Percentiles rank a stretch among this genome's conserved stretches.
phyloP scores from a whole-genome alignment of 2,888 invertebrate genomes.

The Zhuqinia jingwanae region DNA sequence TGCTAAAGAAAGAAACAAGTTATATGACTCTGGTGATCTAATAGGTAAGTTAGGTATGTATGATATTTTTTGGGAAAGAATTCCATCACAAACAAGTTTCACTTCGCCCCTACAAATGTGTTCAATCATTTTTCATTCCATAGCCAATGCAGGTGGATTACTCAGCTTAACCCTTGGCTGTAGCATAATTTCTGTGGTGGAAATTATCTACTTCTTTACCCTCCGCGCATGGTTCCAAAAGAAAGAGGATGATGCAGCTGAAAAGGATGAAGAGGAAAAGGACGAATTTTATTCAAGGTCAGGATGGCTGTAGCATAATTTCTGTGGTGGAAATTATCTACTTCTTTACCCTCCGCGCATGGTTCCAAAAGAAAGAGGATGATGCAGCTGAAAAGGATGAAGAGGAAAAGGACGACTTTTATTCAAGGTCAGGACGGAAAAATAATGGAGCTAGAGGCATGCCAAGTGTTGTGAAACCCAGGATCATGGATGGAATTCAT shows the following conservation, averaged over 20 bases:
- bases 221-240: conserved; percentile 45
- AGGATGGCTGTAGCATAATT: conserved; percentile 52
- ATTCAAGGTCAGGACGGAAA: no score
- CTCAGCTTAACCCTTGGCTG: conserved; percentile 53
- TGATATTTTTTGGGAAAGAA: no score
- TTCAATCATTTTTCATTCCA: neutral
- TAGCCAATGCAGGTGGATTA: conserved; percentile 58
- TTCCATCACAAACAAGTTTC: no score
- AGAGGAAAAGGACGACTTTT: neutral
- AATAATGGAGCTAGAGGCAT: no score
- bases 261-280: conserved; percentile 1
- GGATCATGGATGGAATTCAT: conserved; percentile 21
- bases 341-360: conserved; percentile 53
- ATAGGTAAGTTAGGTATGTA: conserved; percentile 36
- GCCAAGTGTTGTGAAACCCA: neutral
- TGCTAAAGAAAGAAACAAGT: conserved; percentile 45
- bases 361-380: conserved; percentile 20
- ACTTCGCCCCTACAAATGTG: no score
- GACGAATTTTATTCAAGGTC: neutral
- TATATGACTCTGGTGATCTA: conserved; percentile 37
- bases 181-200: conserved; percentile 48
- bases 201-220: conserved; percentile 46
- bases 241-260: neutral
- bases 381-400: neutral
- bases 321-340: conserved; percentile 36